Conservation (phyloP, 2,888 invertebrate species). For the Glyphotaelius pellucidus region DNA sequence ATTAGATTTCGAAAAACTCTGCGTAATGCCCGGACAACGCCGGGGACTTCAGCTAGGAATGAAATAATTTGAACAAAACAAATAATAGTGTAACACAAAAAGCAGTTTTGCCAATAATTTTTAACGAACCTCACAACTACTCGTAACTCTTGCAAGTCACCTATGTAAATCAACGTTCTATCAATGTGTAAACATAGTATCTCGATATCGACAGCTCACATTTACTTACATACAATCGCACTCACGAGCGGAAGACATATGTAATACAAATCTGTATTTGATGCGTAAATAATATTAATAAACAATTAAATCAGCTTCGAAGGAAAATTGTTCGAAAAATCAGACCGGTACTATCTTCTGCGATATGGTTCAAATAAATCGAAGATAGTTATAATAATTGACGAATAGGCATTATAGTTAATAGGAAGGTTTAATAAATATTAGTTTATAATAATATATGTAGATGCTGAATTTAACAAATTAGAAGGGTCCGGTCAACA, state of each 20-base stretch:
- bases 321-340: neutral
- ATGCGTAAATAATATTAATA: neutral
- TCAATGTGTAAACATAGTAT: no score
- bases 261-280: neutral
- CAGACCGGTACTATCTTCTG: neutral
- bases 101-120: neutral
- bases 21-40: no score
- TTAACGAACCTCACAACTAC: no score
- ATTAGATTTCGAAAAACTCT: no score
- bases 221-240: neutral
- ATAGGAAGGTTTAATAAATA: no score
- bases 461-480: no score
- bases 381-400: neutral
- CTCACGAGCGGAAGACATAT: neutral
- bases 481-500: no score
- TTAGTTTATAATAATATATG: no score
- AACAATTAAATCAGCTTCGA: neutral
- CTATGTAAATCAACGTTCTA: neutral
- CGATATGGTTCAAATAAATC: neutral
- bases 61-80: neutral
- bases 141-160: neutral
- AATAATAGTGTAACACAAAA: neutral
- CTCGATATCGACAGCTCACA: neutral
- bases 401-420: neutral
- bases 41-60: neutral